Percentiles rank a stretch among this genome's conserved stretches.
Evolutionary conservation across 2,797 vertebrate species (phyloP).

Genomic region (Etheostoma nigrum): DNA sequence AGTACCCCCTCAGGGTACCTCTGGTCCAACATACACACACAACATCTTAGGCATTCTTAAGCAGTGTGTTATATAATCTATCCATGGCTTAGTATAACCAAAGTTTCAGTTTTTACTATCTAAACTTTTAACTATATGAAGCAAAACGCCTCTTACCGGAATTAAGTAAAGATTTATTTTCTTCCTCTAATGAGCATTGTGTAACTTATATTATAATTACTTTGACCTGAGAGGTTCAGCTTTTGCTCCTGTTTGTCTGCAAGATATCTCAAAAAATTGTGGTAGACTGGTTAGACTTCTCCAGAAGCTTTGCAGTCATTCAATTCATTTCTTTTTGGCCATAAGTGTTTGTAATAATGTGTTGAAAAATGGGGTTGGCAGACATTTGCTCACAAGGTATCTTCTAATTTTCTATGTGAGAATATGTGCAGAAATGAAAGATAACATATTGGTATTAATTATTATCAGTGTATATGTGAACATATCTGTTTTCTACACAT

Average conservation of each 20-base stretch:
- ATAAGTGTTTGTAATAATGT: background rate
- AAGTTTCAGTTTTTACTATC: conserved; percentile 21
- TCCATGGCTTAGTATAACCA: background rate
- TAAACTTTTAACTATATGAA: conserved; percentile 18
- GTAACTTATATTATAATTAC: background rate
- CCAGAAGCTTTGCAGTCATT: background rate
- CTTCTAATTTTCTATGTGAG: too few relatives aligned
- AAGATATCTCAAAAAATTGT: background rate
- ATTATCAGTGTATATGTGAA: background rate
- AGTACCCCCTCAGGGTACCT: conserved; percentile 47
- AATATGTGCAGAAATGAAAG: background rate
- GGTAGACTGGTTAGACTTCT: background rate
- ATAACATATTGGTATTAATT: background rate
- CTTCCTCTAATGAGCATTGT: background rate
- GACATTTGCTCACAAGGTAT: too few relatives aligned
- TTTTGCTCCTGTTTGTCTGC: background rate
- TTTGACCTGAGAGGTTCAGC: background rate
- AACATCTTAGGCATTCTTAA: conserved; percentile 50
- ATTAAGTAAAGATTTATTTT: background rate
- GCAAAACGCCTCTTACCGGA: background rate
- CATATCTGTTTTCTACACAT: background rate
- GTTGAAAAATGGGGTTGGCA: background rate
- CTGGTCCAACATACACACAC: conserved; percentile 37
- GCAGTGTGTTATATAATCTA: conserved; percentile 57
- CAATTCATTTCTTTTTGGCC: background rate